phyloP scores from a whole-genome alignment of 2,113 vertebrate genomes.

The Falcunculus frontatus region DNA sequence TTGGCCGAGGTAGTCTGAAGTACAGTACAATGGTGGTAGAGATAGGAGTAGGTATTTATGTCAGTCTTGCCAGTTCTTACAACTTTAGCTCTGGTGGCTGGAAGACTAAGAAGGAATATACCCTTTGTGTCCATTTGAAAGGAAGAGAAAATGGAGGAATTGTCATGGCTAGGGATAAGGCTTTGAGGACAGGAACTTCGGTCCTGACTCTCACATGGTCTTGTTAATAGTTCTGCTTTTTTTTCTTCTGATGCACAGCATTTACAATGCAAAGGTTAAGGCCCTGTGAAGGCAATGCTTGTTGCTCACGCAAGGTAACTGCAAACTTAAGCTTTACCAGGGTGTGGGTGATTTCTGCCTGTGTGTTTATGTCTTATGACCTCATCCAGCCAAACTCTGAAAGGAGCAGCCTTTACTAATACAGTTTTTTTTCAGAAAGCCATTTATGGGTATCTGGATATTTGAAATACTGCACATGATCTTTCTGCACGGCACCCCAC shows the following conservation, averaged over 20 bases:
- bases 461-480: background rate
- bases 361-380: background rate
- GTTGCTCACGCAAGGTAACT: background rate
- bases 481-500: background rate
- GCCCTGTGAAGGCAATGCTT: background rate
- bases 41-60: background rate
- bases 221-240: background rate
- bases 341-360: accelerated
- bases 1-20: conserved; percentile 24
- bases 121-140: background rate
- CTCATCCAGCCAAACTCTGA: background rate
- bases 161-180: background rate
- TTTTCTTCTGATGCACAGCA: background rate
- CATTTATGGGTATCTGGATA: background rate
- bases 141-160: background rate
- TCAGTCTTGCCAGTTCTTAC: background rate
- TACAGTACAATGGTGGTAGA: background rate
- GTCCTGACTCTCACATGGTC: background rate
- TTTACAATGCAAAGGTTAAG: background rate
- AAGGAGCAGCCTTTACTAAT: background rate
- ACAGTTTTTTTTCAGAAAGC: background rate
- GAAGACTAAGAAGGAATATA: background rate
- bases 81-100: background rate
- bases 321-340: background rate
- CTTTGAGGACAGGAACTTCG: background rate